Evolutionary conservation across 2,113 vertebrate species (phyloP), one percentile per base, ranked within the genome.

Genomic region (Ochotona princeps): DNA sequence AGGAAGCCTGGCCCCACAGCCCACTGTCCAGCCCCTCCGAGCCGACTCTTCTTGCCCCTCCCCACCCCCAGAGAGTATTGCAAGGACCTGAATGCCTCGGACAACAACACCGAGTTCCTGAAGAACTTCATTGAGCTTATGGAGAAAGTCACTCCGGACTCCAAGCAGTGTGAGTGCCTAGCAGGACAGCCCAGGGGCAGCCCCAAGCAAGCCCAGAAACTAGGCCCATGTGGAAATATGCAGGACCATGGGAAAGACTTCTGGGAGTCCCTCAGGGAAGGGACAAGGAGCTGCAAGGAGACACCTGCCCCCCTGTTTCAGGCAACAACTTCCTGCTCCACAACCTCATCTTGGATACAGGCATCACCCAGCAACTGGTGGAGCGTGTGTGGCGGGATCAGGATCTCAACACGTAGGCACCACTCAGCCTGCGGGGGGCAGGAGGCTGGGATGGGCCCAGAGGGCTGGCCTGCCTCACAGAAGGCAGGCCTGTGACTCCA

Each of bases 61-160:
- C 95, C 72, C 63, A 96, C 97, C 97, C 98, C 97, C 97, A 99
- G 99, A 99, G 99, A 99, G 98, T 99, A 99, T 98, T 99, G 99
- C 98, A 99, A 99, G 98, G 99, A 99, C 93, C 98, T 99, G 97
- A 99, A 99, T 97, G 98, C 99, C 96, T 99, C 99, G 83, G 98
- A 98, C 98, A 99, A 99, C 98, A 99, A 99, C 98, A 99, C 99
- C 0, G 99, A 99, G 96, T 99, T 99, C 98, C 99, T 99, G 97
- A 98, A 99, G 93, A 99, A 99, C 98, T 99, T 99, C 98, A 99
- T 99, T 92, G 98, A 99, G 92, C 99, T 99, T 85, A 99, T 99
- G 99, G 99, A 99, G 98, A 99, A 99, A 98, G 99, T 99, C 98
- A 99, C 99, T 25, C 99, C 99, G 13, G 99, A 99, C 97, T 99